Percentiles rank a stretch among this genome's conserved stretches.
These are phyloP conservation scores for Hydrozoanthus gracilis DNA, from an alignment of 92 coral and sea anemone species.

Conservation along the genomic window DNA sequence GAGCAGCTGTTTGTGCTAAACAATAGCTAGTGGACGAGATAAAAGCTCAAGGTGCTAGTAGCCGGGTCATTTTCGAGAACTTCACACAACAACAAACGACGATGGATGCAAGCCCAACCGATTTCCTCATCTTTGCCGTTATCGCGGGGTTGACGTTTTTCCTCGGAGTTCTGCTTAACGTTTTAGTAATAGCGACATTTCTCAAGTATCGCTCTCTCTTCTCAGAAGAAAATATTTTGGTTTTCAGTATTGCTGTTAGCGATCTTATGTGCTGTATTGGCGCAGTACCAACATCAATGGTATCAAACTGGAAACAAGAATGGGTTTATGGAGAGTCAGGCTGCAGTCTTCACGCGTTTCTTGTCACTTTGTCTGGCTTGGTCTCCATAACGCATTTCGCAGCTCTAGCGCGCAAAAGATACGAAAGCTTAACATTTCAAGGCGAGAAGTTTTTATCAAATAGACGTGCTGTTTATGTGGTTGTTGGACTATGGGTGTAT, in stretches of 20 bases:
- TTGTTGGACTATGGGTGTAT: conserved; percentile 9
- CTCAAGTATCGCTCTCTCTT: conserved; percentile 28
- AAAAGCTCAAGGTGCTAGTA: too few species aligned
- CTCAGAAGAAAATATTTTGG: conserved; percentile 14
- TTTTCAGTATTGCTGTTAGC: conserved; percentile 20
- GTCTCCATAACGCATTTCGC: conserved; percentile 31
- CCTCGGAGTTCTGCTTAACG: conserved; percentile 11
- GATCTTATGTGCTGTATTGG: conserved; percentile 3
- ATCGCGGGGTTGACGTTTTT: background rate
- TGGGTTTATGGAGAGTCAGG: conserved; percentile 26
- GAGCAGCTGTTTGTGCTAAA: too few species aligned
- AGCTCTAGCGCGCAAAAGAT: conserved; percentile 10
- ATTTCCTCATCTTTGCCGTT: background rate
- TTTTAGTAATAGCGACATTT: background rate
- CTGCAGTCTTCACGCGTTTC: conserved; percentile 8
- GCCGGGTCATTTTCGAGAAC: too few species aligned
- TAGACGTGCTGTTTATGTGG: background rate
- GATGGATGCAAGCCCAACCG: background rate
- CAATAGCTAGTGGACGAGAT: too few species aligned
- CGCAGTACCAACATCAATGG: conserved; percentile 26
- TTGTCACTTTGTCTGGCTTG: conserved; percentile 7
- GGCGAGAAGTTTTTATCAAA: conserved; percentile 2
- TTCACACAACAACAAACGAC: too few species aligned
- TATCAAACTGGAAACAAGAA: background rate
- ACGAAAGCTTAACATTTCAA: background rate